Evolutionary conservation across 2,797 vertebrate genomes (phyloP).

Genomic region (Carcharodon carcharias): DNA sequence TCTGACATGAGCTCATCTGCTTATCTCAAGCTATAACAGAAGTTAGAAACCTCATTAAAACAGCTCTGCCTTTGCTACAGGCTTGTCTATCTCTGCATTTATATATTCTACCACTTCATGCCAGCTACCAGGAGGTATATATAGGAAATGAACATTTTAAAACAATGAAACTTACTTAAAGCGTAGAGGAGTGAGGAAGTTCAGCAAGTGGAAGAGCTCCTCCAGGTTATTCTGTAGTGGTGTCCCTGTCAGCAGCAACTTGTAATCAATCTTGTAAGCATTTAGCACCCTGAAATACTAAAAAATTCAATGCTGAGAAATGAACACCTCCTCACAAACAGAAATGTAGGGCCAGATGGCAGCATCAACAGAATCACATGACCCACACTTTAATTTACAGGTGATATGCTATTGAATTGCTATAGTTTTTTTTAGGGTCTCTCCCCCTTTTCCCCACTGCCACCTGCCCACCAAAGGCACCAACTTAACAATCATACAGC

Average conservation of each 20-base stretch:
- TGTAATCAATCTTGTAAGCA: constrained; percentile 97
- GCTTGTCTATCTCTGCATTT: background rate
- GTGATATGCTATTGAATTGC: background rate
- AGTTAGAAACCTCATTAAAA: background rate
- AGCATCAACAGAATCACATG: background rate
- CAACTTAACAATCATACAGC: background rate
- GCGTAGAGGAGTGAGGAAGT: constrained; percentile 92
- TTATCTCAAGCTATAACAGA: background rate
- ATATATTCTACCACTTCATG: background rate
- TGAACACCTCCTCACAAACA: constrained; percentile 31
- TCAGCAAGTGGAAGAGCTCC: constrained; percentile 94
- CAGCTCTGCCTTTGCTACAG: background rate
- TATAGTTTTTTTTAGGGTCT: background rate
- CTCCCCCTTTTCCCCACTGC: background rate
- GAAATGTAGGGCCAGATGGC: background rate
- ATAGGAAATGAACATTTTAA: background rate
- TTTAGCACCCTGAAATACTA: constrained; percentile 97
- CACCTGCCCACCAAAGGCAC: background rate
- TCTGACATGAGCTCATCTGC: too few species aligned
- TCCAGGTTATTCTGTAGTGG: constrained; percentile 98
- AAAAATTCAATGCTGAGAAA: constrained; percentile 19
- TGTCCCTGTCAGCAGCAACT: constrained; percentile 92
- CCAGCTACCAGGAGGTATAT: background rate
- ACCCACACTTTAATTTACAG: background rate
- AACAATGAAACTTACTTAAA: constrained; percentile 76